phyloP scores from a whole-genome alignment of 2,888 invertebrate genomes.

The Eudemis profundana region DNA sequence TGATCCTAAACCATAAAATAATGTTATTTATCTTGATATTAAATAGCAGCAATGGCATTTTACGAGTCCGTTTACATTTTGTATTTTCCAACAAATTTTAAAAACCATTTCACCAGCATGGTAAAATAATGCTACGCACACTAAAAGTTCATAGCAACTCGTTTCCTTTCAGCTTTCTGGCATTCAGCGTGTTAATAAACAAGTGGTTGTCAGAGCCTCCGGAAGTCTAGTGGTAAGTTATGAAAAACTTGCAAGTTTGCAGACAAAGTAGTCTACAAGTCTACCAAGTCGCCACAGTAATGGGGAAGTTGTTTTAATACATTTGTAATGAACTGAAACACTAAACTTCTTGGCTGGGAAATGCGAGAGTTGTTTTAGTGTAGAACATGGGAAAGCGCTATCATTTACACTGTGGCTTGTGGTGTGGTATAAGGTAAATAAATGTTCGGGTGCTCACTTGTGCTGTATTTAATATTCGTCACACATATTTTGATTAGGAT shows the following conservation, averaged over 20 bases:
- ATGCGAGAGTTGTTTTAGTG: conserved; percentile 4
- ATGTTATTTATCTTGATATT: no score
- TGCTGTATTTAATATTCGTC: no score
- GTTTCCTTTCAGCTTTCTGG: conserved; percentile 23
- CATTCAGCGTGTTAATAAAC: conserved; percentile 36
- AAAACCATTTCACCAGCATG: neutral
- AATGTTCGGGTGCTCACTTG: no score
- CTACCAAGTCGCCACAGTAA: conserved; percentile 52
- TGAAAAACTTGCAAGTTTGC: conserved; percentile 55
- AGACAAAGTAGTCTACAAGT: conserved; percentile 53
- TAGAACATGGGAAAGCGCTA: neutral
- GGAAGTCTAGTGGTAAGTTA: conserved; percentile 53
- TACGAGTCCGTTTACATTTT: neutral
- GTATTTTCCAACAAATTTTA: neutral
- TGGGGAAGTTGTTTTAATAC: conserved; percentile 56
- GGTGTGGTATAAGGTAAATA: no score
- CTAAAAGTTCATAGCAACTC: conserved; percentile 16
- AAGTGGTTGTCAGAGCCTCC: conserved; percentile 44
- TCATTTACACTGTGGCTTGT: no score
- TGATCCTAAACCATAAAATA: no score
- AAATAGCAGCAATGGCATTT: neutral
- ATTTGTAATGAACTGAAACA: conserved; percentile 44
- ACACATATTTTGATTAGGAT: no score
- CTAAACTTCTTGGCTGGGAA: conserved; percentile 4
- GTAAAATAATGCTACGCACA: neutral